These are phyloP conservation scores for Phylloscopus collybita DNA, from an alignment of 2,797 vertebrate species.

Conservation along the genomic window DNA sequence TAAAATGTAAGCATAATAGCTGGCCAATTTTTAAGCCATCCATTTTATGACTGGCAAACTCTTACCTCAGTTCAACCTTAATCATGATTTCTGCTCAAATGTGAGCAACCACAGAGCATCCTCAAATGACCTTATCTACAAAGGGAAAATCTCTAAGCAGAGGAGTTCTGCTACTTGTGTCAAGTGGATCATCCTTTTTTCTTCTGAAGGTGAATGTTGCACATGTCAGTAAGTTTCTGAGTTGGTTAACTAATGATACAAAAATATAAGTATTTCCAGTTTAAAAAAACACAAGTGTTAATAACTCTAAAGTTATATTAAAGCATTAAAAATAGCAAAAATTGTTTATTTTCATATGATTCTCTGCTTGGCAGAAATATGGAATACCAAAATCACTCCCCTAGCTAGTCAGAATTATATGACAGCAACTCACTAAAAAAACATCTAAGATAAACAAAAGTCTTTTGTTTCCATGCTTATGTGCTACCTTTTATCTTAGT, in stretches of 20 bases:
- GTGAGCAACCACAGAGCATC: conserved; percentile 10
- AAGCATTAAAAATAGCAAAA: not conserved
- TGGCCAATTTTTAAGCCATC: conserved; percentile 1
- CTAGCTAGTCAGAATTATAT: not conserved
- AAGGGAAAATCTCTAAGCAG: not conserved
- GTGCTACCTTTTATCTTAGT: not conserved
- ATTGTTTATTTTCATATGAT: not conserved
- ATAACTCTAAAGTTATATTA: not conserved
- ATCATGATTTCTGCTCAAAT: not conserved
- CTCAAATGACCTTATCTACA: conserved; percentile 33
- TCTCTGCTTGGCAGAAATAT: not conserved
- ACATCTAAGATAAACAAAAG: not conserved
- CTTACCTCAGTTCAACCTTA: conserved; percentile 9
- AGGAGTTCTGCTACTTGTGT: not conserved
- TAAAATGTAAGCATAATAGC: not conserved
- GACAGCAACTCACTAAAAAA: not conserved
- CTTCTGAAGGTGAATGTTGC: not conserved
- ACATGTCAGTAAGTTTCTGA: not conserved
- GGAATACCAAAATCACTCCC: not conserved
- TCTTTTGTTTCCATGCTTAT: not conserved
- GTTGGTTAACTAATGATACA: not conserved
- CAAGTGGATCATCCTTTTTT: not conserved
- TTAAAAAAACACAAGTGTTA: not conserved
- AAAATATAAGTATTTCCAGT: not conserved
- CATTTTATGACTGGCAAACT: conserved; percentile 29